Conservation (phyloP, 2,797 vertebrate species). For the Meda fulgida region DNA sequence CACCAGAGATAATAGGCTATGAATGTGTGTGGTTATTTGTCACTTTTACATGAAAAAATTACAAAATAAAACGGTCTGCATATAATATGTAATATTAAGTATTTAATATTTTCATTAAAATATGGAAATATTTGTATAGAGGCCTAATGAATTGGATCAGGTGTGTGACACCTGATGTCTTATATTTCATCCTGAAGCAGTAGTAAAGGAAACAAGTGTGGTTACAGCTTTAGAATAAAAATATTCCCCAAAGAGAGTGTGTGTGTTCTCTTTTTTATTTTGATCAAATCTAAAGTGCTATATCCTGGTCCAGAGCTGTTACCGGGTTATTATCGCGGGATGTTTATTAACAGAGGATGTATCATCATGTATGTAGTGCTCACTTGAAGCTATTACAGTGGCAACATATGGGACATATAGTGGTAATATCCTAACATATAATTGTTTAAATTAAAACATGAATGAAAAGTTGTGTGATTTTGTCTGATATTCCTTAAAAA, state of each 20-base stretch:
- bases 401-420: not conserved
- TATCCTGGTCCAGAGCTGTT: not conserved
- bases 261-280: not conserved
- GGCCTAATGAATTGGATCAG: too few relatives aligned
- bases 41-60: too few relatives aligned
- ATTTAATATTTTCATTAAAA: not conserved
- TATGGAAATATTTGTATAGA: not conserved
- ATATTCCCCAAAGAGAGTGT: not conserved
- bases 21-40: too few relatives aligned
- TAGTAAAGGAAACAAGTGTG: not conserved
- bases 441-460: not conserved
- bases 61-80: not conserved
- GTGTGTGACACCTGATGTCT: not conserved
- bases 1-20: too few relatives aligned
- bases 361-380: not conserved
- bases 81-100: not conserved
- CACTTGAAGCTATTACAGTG: not conserved
- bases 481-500: not conserved
- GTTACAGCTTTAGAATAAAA: not conserved
- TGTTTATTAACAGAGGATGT: not conserved
- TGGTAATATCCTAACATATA: not conserved
- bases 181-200: not conserved
- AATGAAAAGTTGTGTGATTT: not conserved
- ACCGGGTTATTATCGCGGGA: not conserved
- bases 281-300: conserved; percentile 1